Base-by-base conservation (phyloP, 2,888 invertebrate species). In the Isoperla grammatica region DNA sequence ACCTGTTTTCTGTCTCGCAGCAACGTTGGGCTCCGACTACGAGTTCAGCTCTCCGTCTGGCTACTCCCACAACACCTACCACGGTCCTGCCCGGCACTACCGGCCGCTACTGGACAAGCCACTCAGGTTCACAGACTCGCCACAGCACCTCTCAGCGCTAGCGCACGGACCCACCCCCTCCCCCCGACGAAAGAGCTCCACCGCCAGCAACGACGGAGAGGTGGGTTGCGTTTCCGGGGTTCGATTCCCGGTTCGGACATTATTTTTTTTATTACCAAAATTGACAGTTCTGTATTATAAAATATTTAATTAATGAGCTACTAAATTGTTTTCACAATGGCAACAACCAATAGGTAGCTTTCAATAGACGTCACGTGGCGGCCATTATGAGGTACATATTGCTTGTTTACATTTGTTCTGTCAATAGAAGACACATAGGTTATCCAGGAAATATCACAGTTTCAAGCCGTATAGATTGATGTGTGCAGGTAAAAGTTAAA, bases 41-140 rank as follows among this genome's bases (percentile, higher is more conserved):
- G 82, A 83, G 67, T 82, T 82, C 68, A 75, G 77, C 1, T 78
- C 79, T 20, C 75, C 78, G 20, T 56, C 59, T 55, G 83, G 81
- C 0, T 88, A 84, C 72, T 83, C 84, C 42, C 91, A 92, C 73
- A 90, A 94, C 75, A 94, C 94, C 1, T 95, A 93, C 77, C 95
- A 94, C 74, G 95, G 92, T 0, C 90, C 90, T 46, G 82, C 88
- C 5, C 78, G 86, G 63, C 90, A 90, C 70, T 81, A 84, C 69
- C 49, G 35, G 2, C 39, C 53, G 39, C 39, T 53, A 2, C 53
- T 53, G 12, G 61, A 54, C 22, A 83, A 85, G 67, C 86, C 88
- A 1, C 74, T 87, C 53, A 77, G 87, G 58, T 87, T 87, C 74
- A 86, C 87, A 0, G 88, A 90, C 72, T 86, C 87, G 1, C 87